phyloP scores from a whole-genome alignment of 2,888 invertebrate species.

The Acholoe squamosa region DNA sequence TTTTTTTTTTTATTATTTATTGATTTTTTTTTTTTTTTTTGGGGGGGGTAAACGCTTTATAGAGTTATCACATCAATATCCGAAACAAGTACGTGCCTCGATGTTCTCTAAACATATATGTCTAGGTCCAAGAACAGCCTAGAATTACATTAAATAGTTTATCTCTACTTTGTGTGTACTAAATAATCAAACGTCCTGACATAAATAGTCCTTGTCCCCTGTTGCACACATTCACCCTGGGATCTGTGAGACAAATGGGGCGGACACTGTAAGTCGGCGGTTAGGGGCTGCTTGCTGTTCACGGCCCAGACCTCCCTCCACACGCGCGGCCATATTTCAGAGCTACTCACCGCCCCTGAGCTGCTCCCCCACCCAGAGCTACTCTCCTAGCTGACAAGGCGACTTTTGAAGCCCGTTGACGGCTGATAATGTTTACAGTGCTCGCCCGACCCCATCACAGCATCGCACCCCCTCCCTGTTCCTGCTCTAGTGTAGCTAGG shows the following conservation, averaged over 20 bases:
- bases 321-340: slow-evolving; percentile 59
- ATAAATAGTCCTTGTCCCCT: not conserved
- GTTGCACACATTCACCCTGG: not conserved
- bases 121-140: too few relatives aligned
- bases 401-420: slow-evolving; percentile 33
- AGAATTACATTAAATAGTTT: too few relatives aligned
- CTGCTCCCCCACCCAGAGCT: not conserved
- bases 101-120: too few relatives aligned
- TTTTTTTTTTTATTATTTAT: too few relatives aligned
- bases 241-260: not conserved
- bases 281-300: not conserved
- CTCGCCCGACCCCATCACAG: not conserved
- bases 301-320: slow-evolving; percentile 10
- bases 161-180: too few relatives aligned
- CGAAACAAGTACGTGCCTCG: too few relatives aligned
- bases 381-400: not conserved
- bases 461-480: not conserved
- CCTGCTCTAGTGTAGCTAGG: not conserved
- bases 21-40: too few relatives aligned
- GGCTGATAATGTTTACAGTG: slow-evolving; percentile 56
- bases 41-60: too few relatives aligned
- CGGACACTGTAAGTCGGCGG: not conserved
- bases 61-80: too few relatives aligned
- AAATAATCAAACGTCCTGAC: not conserved
- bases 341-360: slow-evolving; percentile 22